These are phyloP conservation scores for Erythrocebus patas DNA, from an alignment of 2,113 vertebrate genomes.

Conservation along the genomic window DNA sequence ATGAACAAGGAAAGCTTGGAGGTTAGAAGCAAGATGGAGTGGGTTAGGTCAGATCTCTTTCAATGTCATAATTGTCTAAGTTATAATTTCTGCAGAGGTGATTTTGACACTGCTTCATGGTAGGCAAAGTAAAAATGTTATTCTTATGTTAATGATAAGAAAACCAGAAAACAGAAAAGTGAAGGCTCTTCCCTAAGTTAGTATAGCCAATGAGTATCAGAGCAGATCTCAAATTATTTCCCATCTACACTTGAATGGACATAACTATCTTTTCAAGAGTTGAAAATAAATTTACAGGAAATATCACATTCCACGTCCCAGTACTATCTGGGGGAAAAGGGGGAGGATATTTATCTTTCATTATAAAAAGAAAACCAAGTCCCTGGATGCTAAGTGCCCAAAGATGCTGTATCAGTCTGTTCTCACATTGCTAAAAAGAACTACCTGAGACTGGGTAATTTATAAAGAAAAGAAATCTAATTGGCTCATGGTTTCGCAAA, in stretches of 20 bases:
- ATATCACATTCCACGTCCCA: background rate
- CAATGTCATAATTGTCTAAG: too few relatives aligned
- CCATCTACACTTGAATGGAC: background rate
- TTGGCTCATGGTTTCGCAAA: too few relatives aligned
- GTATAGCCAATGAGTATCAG: background rate
- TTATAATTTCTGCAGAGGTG: too few relatives aligned
- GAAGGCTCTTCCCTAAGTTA: background rate
- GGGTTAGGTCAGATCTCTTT: too few relatives aligned
- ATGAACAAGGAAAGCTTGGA: too few relatives aligned
- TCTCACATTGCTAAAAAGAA: too few relatives aligned
- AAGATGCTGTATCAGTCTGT: background rate
- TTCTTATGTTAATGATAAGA: background rate
- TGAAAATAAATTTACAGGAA: conserved; percentile 19
- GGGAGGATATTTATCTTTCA: background rate
- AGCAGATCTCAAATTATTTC: background rate
- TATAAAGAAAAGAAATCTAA: too few relatives aligned
- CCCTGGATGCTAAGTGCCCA: background rate
- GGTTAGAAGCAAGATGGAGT: too few relatives aligned
- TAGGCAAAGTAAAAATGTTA: background rate
- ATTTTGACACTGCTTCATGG: background rate
- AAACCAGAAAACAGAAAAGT: background rate
- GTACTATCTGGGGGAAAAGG: background rate
- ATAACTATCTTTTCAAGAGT: background rate
- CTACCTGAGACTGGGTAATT: too few relatives aligned
- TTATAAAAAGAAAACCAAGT: background rate